Conservation (phyloP, 2,888 invertebrate species). For the Bombylius discolor region DNA sequence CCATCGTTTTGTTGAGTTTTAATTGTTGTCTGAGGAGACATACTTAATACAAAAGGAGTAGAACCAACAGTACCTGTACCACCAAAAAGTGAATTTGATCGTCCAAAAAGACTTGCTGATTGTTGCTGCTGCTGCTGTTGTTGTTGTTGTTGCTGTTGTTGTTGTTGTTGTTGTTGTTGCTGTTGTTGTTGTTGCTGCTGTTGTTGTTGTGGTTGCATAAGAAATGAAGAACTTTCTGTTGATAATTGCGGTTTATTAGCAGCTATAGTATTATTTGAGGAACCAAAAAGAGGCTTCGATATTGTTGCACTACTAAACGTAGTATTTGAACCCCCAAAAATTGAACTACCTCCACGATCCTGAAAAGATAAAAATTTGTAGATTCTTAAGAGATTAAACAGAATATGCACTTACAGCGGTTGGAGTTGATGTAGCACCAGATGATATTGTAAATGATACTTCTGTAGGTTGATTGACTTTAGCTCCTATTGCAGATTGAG, state of each 20-base stretch:
- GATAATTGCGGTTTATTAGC: background rate
- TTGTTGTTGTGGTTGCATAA: background rate
- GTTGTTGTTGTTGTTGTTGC: background rate
- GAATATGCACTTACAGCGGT: slow-evolving; percentile 16
- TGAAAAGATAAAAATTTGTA: background rate
- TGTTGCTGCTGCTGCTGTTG: background rate
- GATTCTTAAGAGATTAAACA: no score
- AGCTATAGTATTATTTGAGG: slow-evolving; percentile 13
- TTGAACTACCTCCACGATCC: slow-evolving; percentile 5
- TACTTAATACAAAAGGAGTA: no score
- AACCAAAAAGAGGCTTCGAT: slow-evolving; percentile 10
- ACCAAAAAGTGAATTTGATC: background rate
- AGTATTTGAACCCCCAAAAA: background rate
- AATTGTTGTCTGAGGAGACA: background rate
- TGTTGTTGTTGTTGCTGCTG: background rate
- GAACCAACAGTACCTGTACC: background rate
- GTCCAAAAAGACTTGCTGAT: background rate
- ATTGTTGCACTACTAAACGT: background rate
- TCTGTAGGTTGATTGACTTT: slow-evolving; percentile 7
- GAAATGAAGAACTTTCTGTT: no score
- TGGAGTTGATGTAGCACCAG: slow-evolving; percentile 28
- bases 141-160: background rate
- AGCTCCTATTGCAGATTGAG: background rate
- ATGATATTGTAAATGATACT: slow-evolving; percentile 22
- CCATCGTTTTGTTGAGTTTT: background rate